These are phyloP conservation scores for Cephus pulcher DNA, from an alignment of 2,888 invertebrate genomes.

Conservation along the genomic window DNA sequence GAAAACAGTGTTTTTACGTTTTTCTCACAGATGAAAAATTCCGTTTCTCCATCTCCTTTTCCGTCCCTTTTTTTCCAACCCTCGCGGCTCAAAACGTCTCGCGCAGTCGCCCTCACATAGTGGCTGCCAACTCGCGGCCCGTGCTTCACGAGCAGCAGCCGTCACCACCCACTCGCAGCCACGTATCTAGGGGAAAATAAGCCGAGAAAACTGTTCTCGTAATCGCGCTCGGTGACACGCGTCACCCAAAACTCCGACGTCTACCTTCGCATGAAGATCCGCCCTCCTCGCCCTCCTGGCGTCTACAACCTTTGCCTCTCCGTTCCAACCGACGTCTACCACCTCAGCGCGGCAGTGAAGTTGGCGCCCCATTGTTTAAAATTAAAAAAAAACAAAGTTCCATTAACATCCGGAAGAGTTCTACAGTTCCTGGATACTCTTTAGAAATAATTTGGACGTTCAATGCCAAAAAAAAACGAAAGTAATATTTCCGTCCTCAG, in stretches of 20 bases:
- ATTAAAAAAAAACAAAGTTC: too few relatives aligned
- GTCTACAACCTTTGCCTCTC: background rate
- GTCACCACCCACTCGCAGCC: background rate
- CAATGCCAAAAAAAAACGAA: too few relatives aligned
- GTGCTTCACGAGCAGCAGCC: background rate
- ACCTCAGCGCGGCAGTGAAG: background rate
- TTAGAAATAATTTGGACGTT: too few relatives aligned
- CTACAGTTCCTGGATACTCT: too few relatives aligned
- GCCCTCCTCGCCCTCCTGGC: background rate
- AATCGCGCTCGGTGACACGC: background rate
- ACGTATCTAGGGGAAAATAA: background rate
- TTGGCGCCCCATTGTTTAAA: too few relatives aligned
- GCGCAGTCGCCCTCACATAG: background rate
- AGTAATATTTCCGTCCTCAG: background rate
- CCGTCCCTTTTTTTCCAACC: background rate
- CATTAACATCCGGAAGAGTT: too few relatives aligned
- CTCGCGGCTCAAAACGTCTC: background rate
- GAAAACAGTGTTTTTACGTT: background rate
- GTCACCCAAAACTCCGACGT: background rate
- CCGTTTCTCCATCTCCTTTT: background rate
- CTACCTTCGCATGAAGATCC: background rate
- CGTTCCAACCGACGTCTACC: background rate
- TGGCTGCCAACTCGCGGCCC: background rate
- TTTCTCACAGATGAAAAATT: background rate
- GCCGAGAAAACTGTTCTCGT: background rate